Conservation (phyloP, 2,113 vertebrate genomes). For the Rhinogobius similis region DNA sequence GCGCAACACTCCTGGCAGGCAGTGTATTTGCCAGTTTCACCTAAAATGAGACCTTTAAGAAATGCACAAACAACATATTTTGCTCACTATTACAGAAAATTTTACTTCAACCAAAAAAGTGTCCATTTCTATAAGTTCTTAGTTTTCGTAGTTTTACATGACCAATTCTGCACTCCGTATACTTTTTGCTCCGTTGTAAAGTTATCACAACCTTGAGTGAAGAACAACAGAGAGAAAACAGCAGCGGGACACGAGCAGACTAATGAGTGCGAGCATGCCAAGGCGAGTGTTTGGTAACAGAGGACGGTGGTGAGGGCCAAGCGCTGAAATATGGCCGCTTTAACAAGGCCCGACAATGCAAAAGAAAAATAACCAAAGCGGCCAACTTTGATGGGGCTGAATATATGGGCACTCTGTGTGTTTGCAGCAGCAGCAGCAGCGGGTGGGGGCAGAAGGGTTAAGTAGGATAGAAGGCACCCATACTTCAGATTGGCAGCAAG, state of each 20-base stretch:
- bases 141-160: neutral
- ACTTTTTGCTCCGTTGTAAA: slow-evolving; percentile 69
- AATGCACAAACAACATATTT: too few species aligned
- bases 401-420: slow-evolving; percentile 93
- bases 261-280: slow-evolving; percentile 87
- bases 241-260: slow-evolving; percentile 65
- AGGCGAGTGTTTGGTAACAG: slow-evolving; percentile 56
- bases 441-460: slow-evolving; percentile 98
- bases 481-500: slow-evolving; percentile 99
- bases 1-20: too few species aligned
- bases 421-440: slow-evolving; percentile 82
- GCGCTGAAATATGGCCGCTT: slow-evolving; percentile 94
- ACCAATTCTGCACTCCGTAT: neutral
- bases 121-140: too few species aligned
- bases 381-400: slow-evolving; percentile 98
- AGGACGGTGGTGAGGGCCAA: slow-evolving; percentile 79
- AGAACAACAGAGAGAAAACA: slow-evolving; percentile 51
- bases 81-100: too few species aligned
- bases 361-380: slow-evolving; percentile 99
- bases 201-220: slow-evolving; percentile 73
- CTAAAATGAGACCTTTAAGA: too few species aligned
- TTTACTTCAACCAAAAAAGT: too few species aligned
- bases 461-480: slow-evolving; percentile 99
- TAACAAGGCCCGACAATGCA: slow-evolving; percentile 97
- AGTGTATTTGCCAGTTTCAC: too few species aligned